These are phyloP conservation scores for Rhaphigaster nebulosa DNA, from an alignment of 2,888 invertebrate species.

Conservation along the genomic window DNA sequence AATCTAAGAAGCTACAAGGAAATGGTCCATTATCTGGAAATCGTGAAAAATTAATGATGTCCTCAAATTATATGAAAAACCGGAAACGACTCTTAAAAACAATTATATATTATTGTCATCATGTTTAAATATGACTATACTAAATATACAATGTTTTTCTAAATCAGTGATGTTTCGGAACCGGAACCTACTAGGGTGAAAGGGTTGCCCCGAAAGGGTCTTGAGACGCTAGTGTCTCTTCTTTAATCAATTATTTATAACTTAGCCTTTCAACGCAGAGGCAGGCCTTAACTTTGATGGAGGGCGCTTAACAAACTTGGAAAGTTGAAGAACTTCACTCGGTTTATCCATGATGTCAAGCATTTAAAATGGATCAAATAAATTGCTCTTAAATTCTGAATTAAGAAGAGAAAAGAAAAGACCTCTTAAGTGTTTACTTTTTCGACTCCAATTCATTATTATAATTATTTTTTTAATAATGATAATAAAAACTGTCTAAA, in stretches of 20 bases:
- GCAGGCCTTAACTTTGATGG: neutral
- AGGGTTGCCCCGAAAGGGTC: neutral
- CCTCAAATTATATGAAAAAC: neutral
- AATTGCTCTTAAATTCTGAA: neutral
- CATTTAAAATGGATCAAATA: neutral
- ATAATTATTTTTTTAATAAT: too few species aligned
- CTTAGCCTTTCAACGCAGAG: neutral
- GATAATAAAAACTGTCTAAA: too few species aligned
- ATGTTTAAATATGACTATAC: too few species aligned
- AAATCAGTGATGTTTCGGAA: neutral
- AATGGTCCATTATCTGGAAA: neutral
- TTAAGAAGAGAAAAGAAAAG: neutral
- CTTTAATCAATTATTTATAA: conserved; percentile 7
- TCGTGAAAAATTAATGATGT: neutral
- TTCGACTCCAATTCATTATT: neutral
- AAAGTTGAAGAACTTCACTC: neutral
- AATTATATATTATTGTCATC: neutral
- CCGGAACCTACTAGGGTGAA: neutral
- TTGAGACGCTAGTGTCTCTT: neutral
- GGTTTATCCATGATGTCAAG: neutral
- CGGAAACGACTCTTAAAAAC: neutral
- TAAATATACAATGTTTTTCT: too few species aligned
- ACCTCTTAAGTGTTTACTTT: neutral
- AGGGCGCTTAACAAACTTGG: neutral
- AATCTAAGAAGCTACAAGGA: neutral